Conservation (phyloP, 1,140 invertebrate genomes). For the Hormaphis cornu region DNA sequence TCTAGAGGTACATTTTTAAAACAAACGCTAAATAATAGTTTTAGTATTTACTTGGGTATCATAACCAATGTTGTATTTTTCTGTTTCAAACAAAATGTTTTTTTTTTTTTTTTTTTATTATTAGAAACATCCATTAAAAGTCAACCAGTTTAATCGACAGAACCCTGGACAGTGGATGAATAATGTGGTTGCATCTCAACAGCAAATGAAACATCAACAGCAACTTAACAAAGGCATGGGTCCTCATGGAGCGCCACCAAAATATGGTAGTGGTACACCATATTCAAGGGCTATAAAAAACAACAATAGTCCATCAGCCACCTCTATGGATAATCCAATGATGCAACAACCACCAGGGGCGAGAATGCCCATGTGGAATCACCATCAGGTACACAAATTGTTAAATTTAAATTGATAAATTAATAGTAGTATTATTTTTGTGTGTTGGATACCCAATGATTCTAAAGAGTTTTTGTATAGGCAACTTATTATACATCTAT, state of each 20-base stretch:
- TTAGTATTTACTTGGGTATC: background rate
- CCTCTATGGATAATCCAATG: conserved; percentile 18
- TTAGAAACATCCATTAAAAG: conserved; percentile 80
- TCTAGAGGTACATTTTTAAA: conserved; percentile 61
- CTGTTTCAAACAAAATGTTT: background rate
- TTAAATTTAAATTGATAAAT: too few species aligned
- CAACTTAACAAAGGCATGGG: conserved; percentile 47
- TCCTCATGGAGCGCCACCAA: conserved; percentile 36
- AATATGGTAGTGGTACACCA: conserved; percentile 35
- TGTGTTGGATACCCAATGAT: too few species aligned
- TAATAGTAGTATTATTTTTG: too few species aligned
- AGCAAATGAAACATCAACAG: conserved; percentile 48
- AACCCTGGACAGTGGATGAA: conserved; percentile 72
- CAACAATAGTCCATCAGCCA: conserved; percentile 30
- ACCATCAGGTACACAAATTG: conserved; percentile 9
- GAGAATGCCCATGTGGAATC: conserved; percentile 39
- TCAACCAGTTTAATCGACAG: conserved; percentile 73
- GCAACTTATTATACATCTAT: too few species aligned
- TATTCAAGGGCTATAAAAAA: conserved; percentile 34
- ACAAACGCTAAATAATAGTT: background rate
- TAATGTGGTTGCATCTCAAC: conserved; percentile 54
- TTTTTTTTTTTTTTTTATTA: conserved; percentile 37
- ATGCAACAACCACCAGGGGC: conserved; percentile 31
- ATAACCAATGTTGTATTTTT: background rate
- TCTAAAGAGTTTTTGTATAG: too few species aligned